Evolutionary conservation across 2,797 vertebrate species (phyloP).

Genomic region (Lepilemur ruficaudatus): DNA sequence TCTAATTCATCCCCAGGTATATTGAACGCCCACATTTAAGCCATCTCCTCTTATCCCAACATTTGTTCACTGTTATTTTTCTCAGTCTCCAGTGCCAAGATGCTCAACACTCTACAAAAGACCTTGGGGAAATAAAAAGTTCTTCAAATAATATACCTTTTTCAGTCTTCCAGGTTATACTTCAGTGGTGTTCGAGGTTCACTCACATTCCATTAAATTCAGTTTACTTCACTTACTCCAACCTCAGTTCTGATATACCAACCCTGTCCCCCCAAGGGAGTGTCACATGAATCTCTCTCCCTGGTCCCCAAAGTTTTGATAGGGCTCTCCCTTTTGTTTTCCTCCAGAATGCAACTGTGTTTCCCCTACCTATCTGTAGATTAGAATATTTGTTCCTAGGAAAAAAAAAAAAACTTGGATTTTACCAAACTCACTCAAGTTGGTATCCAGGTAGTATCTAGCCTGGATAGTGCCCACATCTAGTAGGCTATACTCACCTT

Average conservation of each 20-base stretch:
- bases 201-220: background rate
- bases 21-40: background rate
- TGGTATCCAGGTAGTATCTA: conserved; percentile 35
- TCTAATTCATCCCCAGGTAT: conserved; percentile 16
- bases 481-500: background rate
- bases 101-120: background rate
- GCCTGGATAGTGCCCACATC: conserved; percentile 46
- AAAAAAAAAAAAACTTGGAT: background rate
- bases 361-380: background rate
- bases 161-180: background rate
- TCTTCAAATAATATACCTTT: background rate
- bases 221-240: background rate
- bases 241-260: background rate
- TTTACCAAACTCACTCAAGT: conserved; percentile 40
- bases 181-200: background rate
- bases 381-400: conserved; percentile 12
- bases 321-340: background rate
- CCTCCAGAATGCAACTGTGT: background rate
- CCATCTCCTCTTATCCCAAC: background rate
- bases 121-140: background rate
- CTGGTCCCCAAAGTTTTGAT: background rate
- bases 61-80: background rate
- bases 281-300: background rate
- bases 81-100: background rate
- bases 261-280: background rate